Evolutionary conservation across 1,140 invertebrate genomes (phyloP), one percentile per base, ranked within the genome.

Genomic region (Thaumatotibia leucotreta): DNA sequence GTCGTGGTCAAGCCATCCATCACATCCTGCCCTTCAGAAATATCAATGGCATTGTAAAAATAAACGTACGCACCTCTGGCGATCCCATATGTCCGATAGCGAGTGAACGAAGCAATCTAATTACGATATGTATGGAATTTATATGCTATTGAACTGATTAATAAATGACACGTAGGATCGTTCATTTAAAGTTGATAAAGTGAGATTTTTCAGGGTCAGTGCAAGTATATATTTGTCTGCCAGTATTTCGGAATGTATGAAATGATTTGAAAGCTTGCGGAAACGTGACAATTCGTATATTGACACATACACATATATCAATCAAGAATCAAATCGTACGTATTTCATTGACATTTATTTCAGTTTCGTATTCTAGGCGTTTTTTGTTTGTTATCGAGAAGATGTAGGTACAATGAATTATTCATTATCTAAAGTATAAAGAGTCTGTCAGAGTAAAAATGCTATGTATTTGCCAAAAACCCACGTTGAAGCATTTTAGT

Each of bases 11-110:
- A 58, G 52, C 20, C 23, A 58, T 58, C 52, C 52, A 27, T 29
- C 52, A 27, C 52, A 14, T 27, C 52, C 23, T 58, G 52, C 20
- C 52, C 52, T 58, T 58, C 17, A 24, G 3, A 23, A 58, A 58
- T 58, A 58, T 58, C 52, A 58, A 58, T 58, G 52, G 23, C 52
- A 58, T 17, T 24, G 39, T 45, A 45, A 45, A 45, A 45, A 45
- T 20, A 45, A 45, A 17, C n/a, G 39, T 45, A 20, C 3, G 2
- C 6, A 29, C 6, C 2, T 6, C 39, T 20, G n/a, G n/a, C n/a
- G n/a, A n/a, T n/a, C n/a, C n/a, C n/a, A n/a, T n/a, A n/a, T n/a
- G n/a, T n/a, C n/a, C n/a, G n/a, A n/a, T n/a, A n/a, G n/a, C n/a
- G n/a, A n/a, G n/a, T n/a, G n/a, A n/a, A 45, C 39, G 14, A 20